Base-by-base conservation (phyloP, 2,888 invertebrate species). In the Cephus rjabovi region DNA sequence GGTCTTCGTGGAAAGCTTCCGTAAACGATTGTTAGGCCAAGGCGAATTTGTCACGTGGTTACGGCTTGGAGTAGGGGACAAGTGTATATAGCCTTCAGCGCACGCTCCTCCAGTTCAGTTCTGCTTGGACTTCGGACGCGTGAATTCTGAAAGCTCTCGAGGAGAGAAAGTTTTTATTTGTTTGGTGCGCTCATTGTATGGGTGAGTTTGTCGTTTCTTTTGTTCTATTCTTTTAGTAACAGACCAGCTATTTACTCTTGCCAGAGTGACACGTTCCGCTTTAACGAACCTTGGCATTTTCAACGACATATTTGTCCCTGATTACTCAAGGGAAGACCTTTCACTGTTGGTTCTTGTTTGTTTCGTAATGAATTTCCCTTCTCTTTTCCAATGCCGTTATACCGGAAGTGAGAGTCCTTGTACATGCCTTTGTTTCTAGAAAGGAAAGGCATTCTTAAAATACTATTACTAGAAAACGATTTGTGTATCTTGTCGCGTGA, bases 171-270 rank as follows among this genome's bases (percentile, higher is more conserved):
- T 90, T 91, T 89, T 89, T 88, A 87, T 91, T 89, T 91, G 91
- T 89, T 91, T 88, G 89, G 91, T 91, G 90, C 87, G 91, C 90
- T 91, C 91, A 86, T 91, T 91, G 91, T 91, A 91, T 91, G 91
- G 91, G 91, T 91, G 85, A 90, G 91, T 86, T 30, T 35, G 37
- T 3, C 9, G 31, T 15, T 30, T 56, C 23, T 56, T 1, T 56
- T 56, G 56, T 56, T 56, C 1, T 23, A 56, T 56, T 23, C 23
- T 9, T 56, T 56, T 6, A 56, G 9, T 56, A 56, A 23, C 23
- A 23, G 56, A 6, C 15, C 15, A 56, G 9, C 56, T 56, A 23
- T 56, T 56, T 56, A 56, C 2, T 23, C 23, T 23, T 9, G 9
- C 23, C 4, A 12, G 37, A 12, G 2, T 9, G 23, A 56, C 23